These are phyloP conservation scores for Caenorhabditis sinica DNA, from an alignment of 2,888 invertebrate genomes.

Conservation along the genomic window DNA sequence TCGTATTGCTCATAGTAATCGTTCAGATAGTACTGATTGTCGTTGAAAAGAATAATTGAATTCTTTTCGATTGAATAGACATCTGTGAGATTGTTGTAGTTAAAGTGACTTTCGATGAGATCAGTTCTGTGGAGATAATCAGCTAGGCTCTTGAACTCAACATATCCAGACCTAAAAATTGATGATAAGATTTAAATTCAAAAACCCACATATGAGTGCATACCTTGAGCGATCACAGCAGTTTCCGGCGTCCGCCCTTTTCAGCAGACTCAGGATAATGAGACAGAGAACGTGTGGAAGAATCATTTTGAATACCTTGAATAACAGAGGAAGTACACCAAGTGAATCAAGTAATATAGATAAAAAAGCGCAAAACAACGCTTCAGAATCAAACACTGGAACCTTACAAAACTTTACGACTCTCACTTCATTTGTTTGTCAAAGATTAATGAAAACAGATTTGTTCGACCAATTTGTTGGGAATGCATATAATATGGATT, in stretches of 20 bases:
- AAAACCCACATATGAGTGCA: neutral
- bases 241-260: neutral
- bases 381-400: neutral
- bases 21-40: constrained; percentile 33
- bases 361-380: neutral
- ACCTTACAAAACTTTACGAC: neutral
- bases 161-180: neutral
- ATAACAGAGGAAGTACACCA: neutral
- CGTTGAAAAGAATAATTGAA: neutral
- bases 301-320: neutral
- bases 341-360: neutral
- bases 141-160: neutral
- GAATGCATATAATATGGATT: too few species aligned
- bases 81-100: neutral
- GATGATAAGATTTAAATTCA: too few species aligned
- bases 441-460: neutral
- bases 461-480: neutral
- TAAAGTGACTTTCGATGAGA: neutral
- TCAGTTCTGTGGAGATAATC: neutral
- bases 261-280: neutral
- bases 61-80: neutral
- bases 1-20: constrained; percentile 33
- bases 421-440: neutral
- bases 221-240: constrained; percentile 31
- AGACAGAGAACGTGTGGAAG: neutral